Base-by-base conservation (phyloP, 2,888 invertebrate genomes). In the Trileptium ribeirensis region DNA sequence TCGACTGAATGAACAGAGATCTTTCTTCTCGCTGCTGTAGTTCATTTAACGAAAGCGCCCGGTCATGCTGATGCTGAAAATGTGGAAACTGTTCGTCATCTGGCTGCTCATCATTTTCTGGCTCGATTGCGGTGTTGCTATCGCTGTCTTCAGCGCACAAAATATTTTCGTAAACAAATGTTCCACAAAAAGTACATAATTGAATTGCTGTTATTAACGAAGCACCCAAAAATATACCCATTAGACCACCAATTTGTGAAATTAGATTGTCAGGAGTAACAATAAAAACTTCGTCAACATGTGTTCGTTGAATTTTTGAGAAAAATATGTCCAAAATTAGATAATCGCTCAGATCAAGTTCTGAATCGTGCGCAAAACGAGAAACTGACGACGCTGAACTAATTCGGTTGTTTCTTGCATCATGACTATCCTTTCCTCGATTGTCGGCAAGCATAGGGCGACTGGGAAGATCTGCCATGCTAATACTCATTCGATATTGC, bases 261-360 rank as follows among this genome's bases (percentile, higher is more conserved):
- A 70, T 70, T 36, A 70, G 31, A n/a, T 36, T 70, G 31, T 70
- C 74, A 8, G 74, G 34, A 15, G 74, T 70, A 8, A 70, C 74
- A 70, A 70, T 70, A n/a, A 70, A 70, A 15, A 70, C 74, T 36
- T 70, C 74, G 34, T 70, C 74, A 19, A 70, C 74, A n/a, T 70
- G 37, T 15, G 74, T 70, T 36, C 74, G 74, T 70, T 70, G 74
- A 36, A 70, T 70, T 36, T 70, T 70, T 31, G 74, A 70, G 37
- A 70, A 70, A 36, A 70, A 70, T 36, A 70, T 36, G 31, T 70
- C 74, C 31, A 70, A 36, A 31, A 70, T 31, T n/a, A 70, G 19
- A 36, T 34, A 31, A 70, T 70, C 74, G 74, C 74, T 70, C 19
- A 70, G n/a, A 36, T 70, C 74, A 15, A 19, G 31, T 8, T 70